Conservation (phyloP, 2,797 vertebrate genomes). For the Champsocephalus esox region DNA sequence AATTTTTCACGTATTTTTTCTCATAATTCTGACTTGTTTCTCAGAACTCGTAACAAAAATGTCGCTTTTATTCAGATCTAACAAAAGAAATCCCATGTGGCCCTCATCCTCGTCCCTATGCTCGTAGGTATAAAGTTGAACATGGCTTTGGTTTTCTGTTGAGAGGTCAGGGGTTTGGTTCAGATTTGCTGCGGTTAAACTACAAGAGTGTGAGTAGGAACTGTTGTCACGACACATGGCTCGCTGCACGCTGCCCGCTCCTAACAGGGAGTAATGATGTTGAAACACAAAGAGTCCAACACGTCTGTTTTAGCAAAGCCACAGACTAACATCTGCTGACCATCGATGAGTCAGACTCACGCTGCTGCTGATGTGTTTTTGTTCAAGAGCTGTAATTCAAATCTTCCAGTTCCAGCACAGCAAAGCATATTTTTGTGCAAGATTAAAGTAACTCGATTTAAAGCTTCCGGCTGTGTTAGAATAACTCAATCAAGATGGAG, state of each 20-base stretch:
- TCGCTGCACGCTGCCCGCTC: neutral
- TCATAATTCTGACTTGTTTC: too few relatives aligned
- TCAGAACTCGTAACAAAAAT: too few relatives aligned
- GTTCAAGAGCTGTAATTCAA: neutral
- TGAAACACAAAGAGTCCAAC: neutral
- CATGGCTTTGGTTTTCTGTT: neutral
- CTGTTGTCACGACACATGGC: neutral
- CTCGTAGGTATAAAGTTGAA: neutral
- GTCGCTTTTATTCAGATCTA: too few relatives aligned
- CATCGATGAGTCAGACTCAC: neutral
- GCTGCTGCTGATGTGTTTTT: neutral
- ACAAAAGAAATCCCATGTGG: too few relatives aligned
- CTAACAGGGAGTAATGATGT: constrained; percentile 6
- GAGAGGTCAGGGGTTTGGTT: neutral
- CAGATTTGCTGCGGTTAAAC: neutral
- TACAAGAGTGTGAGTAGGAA: neutral
- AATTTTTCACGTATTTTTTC: too few relatives aligned
- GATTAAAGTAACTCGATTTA: constrained; percentile 19
- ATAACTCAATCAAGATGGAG: constrained; percentile 11
- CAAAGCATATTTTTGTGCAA: neutral
- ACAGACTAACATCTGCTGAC: constrained; percentile 17
- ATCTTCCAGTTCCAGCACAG: neutral
- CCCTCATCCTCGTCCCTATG: too few relatives aligned
- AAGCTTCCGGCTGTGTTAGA: neutral
- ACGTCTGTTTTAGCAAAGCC: neutral